Conservation (phyloP, 1,140 invertebrate species). For the Coelopa frigida region DNA sequence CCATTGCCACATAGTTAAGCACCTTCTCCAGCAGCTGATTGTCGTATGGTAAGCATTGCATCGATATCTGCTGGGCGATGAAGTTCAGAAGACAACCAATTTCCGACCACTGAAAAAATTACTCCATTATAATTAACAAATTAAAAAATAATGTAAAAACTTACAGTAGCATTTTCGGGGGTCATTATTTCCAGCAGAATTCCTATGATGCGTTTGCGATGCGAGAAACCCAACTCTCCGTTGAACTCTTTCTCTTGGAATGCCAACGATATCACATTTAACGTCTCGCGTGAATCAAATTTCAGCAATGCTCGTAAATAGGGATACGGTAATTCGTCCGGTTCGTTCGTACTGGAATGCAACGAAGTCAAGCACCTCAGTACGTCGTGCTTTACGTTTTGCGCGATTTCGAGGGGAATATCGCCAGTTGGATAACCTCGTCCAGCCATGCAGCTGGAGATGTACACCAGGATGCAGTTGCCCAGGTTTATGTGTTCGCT, state of each 20-base stretch:
- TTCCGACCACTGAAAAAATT: constrained; percentile 44
- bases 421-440: constrained; percentile 82
- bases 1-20: constrained; percentile 44
- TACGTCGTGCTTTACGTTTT: constrained; percentile 71
- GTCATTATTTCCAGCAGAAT: constrained; percentile 72
- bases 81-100: constrained; percentile 49
- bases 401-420: constrained; percentile 62
- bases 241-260: constrained; percentile 79
- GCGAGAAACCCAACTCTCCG: constrained; percentile 62
- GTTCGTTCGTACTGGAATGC: constrained; percentile 60
- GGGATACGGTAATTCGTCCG: constrained; percentile 67
- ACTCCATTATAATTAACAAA: background rate
- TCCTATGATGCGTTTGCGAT: constrained; percentile 72
- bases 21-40: constrained; percentile 42
- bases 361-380: constrained; percentile 54
- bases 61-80: constrained; percentile 46
- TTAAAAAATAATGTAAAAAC: constrained; percentile 19
- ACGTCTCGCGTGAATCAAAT: constrained; percentile 82
- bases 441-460: constrained; percentile 88
- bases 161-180: constrained; percentile 60
- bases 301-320: constrained; percentile 71
- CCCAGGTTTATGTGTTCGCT: constrained; percentile 56
- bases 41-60: constrained; percentile 45
- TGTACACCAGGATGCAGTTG: constrained; percentile 86
- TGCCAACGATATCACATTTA: constrained; percentile 82